Percentiles rank a stretch among this genome's conserved stretches.
These are phyloP conservation scores for Vandiemenella viatica DNA, from an alignment of 2,888 invertebrate genomes.

Conservation along the genomic window DNA sequence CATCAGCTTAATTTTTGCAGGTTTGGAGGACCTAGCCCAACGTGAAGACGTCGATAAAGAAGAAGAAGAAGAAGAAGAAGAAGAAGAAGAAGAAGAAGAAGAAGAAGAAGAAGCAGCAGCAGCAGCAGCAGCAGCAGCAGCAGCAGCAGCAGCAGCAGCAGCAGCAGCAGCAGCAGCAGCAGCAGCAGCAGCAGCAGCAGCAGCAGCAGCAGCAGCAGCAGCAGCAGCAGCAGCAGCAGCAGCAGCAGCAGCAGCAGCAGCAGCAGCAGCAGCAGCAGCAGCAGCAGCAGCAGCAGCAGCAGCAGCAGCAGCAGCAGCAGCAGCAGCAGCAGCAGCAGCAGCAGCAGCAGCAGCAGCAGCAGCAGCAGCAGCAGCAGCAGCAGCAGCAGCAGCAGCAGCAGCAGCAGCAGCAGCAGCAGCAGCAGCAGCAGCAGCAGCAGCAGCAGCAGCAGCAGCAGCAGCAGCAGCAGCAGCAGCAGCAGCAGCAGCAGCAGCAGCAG, in stretches of 20 bases:
- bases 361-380: background rate
- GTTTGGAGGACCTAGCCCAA: too few species aligned
- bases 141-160: background rate
- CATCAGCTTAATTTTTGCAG: too few species aligned
- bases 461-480: background rate
- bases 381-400: background rate
- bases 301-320: background rate
- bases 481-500: background rate
- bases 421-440: background rate
- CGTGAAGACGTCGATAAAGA: too few species aligned
- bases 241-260: background rate
- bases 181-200: background rate
- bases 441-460: background rate
- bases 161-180: background rate
- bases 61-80: too few species aligned
- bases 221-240: background rate
- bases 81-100: too few species aligned
- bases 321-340: background rate
- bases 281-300: background rate
- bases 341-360: background rate
- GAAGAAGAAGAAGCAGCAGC: too few species aligned
- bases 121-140: background rate
- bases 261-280: background rate
- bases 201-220: background rate
- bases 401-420: background rate